Evolutionary conservation across 2,797 vertebrate genomes (phyloP).

Genomic region (Zonotrichia albicollis): DNA sequence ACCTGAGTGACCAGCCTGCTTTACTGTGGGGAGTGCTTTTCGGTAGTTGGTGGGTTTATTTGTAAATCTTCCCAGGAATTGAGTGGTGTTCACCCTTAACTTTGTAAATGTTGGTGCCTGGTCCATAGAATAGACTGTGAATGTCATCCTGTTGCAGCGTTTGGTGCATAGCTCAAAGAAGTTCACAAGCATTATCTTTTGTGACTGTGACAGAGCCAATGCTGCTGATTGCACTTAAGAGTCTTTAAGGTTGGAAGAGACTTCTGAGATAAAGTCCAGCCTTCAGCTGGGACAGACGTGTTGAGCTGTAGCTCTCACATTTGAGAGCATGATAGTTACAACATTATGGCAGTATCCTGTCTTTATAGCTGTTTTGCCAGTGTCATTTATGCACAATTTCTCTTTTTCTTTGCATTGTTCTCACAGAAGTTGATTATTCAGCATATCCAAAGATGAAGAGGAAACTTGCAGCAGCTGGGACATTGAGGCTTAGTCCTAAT

Average conservation of each 20-base stretch:
- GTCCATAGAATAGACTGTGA: neutral
- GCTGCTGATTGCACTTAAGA: neutral
- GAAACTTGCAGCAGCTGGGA: conserved; percentile 72
- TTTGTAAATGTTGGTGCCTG: neutral
- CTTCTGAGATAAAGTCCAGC: neutral
- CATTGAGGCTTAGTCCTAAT: conserved; percentile 87
- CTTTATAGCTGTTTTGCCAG: neutral
- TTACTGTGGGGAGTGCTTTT: neutral
- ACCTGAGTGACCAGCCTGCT: neutral
- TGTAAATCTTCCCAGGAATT: neutral
- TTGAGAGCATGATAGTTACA: neutral
- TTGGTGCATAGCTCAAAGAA: neutral
- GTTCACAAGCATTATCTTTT: neutral
- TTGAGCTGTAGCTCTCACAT: neutral
- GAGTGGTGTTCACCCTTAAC: neutral
- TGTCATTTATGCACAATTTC: neutral
- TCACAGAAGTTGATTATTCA: neutral
- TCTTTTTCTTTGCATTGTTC: neutral
- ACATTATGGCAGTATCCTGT: neutral
- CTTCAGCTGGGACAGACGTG: rapidly evolving
- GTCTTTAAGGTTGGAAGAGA: neutral
- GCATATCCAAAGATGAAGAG: conserved; percentile 79
- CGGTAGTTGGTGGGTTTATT: neutral
- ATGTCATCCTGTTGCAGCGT: neutral
- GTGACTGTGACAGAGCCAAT: neutral